A percentile compares a stretch with the other conserved stretches of the same genome.
Evolutionary conservation across 2,113 vertebrate genomes (phyloP).

Genomic region (Speoplatyrhinus poulsoni): DNA sequence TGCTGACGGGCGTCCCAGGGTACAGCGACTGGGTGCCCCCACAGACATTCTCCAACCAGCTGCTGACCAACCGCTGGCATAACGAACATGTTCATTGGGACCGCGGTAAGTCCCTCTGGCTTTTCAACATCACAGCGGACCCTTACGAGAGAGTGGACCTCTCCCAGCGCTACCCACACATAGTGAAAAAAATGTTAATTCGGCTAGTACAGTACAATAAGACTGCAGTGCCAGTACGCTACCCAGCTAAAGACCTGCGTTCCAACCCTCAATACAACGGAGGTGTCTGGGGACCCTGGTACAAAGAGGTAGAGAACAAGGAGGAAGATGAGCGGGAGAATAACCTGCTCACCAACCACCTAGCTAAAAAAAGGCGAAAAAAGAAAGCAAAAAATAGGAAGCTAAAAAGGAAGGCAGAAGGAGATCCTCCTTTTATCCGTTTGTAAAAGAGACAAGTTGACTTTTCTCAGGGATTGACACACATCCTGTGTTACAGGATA

Average conservation of each 20-base stretch:
- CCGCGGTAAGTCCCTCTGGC: constrained; percentile 91
- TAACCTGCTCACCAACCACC: constrained; percentile 65
- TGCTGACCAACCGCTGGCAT: constrained; percentile 87
- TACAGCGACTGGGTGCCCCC: constrained; percentile 97
- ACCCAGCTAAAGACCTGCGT: constrained; percentile 90
- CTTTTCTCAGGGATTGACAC: constrained; percentile 72
- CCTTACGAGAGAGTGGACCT: constrained; percentile 93
- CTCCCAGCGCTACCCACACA: constrained; percentile 81
- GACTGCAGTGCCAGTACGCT: constrained; percentile 90
- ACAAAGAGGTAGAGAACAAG: constrained; percentile 81
- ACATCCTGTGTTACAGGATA: constrained; percentile 37
- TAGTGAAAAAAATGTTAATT: constrained; percentile 88
- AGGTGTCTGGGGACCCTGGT: constrained; percentile 97
- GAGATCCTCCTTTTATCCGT: constrained; percentile 14
- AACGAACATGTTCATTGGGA: constrained; percentile 85
- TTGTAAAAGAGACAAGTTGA: constrained; percentile 43
- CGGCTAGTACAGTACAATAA: constrained; percentile 88
- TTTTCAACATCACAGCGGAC: constrained; percentile 96
- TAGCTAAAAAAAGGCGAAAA: constrained; percentile 69
- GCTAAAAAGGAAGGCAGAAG: constrained; percentile 69
- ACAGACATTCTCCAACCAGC: constrained; percentile 88
- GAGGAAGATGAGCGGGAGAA: constrained; percentile 69
- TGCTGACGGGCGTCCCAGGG: constrained; percentile 92
- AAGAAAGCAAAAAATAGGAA: constrained; percentile 79
- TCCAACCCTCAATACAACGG: constrained; percentile 94